These are phyloP conservation scores for Osmerus mordax DNA, from an alignment of 2,113 vertebrate genomes.

Conservation along the genomic window DNA sequence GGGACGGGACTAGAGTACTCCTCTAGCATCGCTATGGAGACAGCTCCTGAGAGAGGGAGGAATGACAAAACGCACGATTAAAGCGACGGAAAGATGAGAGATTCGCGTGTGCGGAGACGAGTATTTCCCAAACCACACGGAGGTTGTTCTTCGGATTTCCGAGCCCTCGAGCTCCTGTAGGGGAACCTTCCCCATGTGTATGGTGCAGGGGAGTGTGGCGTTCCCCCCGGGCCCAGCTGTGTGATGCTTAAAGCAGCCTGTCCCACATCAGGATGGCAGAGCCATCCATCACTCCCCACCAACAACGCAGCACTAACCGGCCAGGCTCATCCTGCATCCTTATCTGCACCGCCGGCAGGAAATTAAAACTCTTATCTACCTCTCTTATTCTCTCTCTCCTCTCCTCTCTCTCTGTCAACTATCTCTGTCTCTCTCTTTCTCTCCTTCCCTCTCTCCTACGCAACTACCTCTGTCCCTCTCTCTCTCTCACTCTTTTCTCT, in stretches of 20 bases:
- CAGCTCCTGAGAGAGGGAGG: not conserved
- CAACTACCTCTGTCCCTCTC: not conserved
- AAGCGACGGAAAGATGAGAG: too few species aligned
- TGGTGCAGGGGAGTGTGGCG: not conserved
- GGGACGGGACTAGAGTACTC: too few species aligned
- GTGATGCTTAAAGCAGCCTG: slow-evolving; percentile 1
- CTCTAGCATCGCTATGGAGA: not conserved
- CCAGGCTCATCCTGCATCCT: slow-evolving; percentile 52
- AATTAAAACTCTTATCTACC: slow-evolving; percentile 54
- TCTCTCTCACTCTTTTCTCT: not conserved
- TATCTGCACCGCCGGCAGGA: slow-evolving; percentile 54
- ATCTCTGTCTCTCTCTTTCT: not conserved
- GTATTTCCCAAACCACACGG: too few species aligned
- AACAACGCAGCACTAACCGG: slow-evolving; percentile 33
- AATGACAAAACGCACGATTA: not conserved
- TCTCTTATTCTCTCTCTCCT: not conserved
- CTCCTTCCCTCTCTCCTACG: not conserved
- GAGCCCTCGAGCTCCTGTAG: too few species aligned
- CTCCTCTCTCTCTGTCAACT: not conserved
- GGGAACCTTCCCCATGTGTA: not conserved
- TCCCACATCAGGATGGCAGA: slow-evolving; percentile 16
- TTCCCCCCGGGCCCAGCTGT: not conserved
- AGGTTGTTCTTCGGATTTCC: too few species aligned
- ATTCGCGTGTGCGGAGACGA: too few species aligned
- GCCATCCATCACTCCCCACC: slow-evolving; percentile 30